phyloP scores from a whole-genome alignment of 2,797 vertebrate genomes.

The Enteromius radiatus region DNA sequence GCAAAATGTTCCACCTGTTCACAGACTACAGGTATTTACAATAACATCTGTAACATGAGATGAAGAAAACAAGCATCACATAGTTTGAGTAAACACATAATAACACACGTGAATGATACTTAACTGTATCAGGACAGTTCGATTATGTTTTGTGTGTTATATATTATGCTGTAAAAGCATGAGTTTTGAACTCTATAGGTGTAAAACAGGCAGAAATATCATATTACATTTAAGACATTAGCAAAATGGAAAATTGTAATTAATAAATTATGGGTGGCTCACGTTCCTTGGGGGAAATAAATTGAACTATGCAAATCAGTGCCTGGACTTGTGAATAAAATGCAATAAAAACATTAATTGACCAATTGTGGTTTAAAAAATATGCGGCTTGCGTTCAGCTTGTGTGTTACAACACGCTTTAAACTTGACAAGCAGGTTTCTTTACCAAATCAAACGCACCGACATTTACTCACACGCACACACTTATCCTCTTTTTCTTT shows the following conservation, averaged over 20 bases:
- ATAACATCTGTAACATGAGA: slow-evolving; percentile 44
- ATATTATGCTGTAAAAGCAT: not conserved
- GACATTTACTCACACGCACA: not conserved
- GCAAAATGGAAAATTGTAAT: not conserved
- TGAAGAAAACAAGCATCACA: not conserved
- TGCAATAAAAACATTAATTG: not conserved
- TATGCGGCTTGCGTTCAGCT: not conserved
- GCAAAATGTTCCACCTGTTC: slow-evolving; percentile 50
- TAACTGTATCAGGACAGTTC: slow-evolving; percentile 6
- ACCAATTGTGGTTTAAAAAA: not conserved
- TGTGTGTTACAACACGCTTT: slow-evolving; percentile 27
- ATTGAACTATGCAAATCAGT: not conserved
- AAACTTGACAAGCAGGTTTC: slow-evolving; percentile 15
- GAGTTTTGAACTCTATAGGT: not conserved
- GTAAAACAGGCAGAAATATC: not conserved
- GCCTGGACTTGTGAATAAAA: not conserved
- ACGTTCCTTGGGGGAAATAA: not conserved
- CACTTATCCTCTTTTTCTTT: slow-evolving; percentile 9
- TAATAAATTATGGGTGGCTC: not conserved
- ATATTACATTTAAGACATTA: not conserved
- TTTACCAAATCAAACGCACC: not conserved
- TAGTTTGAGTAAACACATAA: not conserved
- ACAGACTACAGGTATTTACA: slow-evolving; percentile 46
- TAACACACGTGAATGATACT: not conserved
- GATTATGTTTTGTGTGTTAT: not conserved